A percentile compares a stretch with the other conserved stretches of the same genome.
Evolutionary conservation across 1,140 invertebrate genomes (phyloP).

Genomic region (Musca vetustissima): DNA sequence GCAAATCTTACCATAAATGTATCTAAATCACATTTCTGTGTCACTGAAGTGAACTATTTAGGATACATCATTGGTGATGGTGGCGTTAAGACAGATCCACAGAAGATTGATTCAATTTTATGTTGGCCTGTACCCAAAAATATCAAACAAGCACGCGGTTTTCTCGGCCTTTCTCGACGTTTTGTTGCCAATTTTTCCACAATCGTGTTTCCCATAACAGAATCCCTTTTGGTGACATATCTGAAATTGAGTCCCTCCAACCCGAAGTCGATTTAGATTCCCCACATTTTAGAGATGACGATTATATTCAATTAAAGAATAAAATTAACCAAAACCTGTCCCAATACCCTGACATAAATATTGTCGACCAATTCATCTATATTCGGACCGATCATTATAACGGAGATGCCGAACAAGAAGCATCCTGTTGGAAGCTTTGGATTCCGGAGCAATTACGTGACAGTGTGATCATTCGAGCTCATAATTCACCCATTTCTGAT

Average conservation of each 20-base stretch:
- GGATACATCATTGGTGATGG: too few species aligned
- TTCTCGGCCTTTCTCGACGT: too few species aligned
- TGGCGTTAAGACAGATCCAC: too few species aligned
- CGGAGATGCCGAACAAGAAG: not conserved
- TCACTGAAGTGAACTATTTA: too few species aligned
- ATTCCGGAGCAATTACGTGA: not conserved
- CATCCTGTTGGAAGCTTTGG: not conserved
- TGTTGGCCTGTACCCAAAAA: too few species aligned
- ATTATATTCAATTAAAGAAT: not conserved
- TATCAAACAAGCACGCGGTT: too few species aligned
- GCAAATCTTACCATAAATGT: too few species aligned
- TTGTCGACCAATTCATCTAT: not conserved
- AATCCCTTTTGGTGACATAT: too few species aligned
- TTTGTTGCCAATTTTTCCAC: too few species aligned
- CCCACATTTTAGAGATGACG: not conserved
- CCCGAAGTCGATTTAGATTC: slow-evolving; percentile 8
- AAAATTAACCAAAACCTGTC: not conserved
- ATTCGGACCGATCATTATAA: not conserved
- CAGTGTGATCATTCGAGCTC: not conserved
- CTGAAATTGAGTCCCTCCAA: not conserved
- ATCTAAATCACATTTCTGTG: too few species aligned
- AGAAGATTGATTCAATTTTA: too few species aligned
- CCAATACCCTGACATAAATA: not conserved
- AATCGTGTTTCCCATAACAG: too few species aligned
- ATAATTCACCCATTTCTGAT: not conserved